Evolutionary conservation across 1,140 invertebrate species (phyloP).

Genomic region (Drosophila sp.): DNA sequence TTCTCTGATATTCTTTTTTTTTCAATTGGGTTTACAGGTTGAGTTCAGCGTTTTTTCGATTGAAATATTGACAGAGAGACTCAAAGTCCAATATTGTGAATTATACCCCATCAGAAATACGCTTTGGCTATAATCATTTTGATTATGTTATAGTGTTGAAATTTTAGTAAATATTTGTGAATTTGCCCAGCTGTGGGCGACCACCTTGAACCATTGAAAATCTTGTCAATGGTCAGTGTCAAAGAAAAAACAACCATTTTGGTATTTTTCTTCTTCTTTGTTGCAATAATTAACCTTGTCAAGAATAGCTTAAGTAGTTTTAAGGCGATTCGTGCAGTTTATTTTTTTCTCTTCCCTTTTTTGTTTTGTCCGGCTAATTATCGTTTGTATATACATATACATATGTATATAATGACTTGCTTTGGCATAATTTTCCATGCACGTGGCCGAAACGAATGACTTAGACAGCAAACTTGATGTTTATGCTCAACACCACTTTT

Average conservation of each 20-base stretch:
- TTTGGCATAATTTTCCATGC: background rate
- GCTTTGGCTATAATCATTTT: slow-evolving; percentile 2
- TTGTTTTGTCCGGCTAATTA: slow-evolving; percentile 27
- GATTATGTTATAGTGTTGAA: slow-evolving; percentile 23
- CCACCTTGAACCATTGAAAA: slow-evolving; percentile 55
- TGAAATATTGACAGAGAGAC: slow-evolving; percentile 13
- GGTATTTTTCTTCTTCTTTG: background rate
- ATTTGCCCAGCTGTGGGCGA: slow-evolving; percentile 35
- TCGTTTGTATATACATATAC: background rate
- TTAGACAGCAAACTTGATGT: slow-evolving; percentile 58
- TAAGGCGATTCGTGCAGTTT: slow-evolving; percentile 52
- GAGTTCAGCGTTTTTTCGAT: slow-evolving; percentile 46
- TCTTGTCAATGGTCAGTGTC: slow-evolving; percentile 59
- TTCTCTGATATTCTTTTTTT: slow-evolving; percentile 46
- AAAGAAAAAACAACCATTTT: slow-evolving; percentile 13
- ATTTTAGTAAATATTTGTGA: slow-evolving; percentile 33
- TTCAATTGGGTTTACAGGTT: slow-evolving; percentile 74
- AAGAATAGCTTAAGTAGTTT: slow-evolving; percentile 46
- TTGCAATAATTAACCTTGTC: slow-evolving; percentile 54
- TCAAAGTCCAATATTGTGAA: slow-evolving; percentile 38
- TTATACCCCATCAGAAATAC: slow-evolving; percentile 37
- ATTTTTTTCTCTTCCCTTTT: slow-evolving; percentile 34
- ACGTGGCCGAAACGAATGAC: slow-evolving; percentile 55
- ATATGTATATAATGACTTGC: background rate
- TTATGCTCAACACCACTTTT: slow-evolving; percentile 13